phyloP scores from a whole-genome alignment of 2,797 vertebrate genomes.

The Agapornis canus region DNA sequence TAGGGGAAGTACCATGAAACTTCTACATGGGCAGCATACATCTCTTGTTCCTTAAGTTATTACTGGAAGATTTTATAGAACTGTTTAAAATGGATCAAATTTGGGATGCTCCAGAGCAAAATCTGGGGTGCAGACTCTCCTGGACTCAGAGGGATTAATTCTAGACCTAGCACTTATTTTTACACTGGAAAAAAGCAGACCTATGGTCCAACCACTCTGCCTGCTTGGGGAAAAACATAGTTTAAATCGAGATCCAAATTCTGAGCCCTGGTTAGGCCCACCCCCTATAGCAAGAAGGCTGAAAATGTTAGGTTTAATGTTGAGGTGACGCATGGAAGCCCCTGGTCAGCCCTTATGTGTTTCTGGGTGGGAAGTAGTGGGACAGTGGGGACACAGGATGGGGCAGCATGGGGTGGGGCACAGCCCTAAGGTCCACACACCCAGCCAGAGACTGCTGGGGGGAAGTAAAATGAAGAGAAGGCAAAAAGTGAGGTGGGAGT shows the following conservation, averaged over 20 bases:
- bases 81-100: background rate
- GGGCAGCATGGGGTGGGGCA: fast-evolving
- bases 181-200: background rate
- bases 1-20: background rate
- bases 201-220: background rate
- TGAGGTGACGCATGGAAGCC: fast-evolving
- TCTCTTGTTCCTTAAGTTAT: background rate
- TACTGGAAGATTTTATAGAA: background rate
- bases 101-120: background rate
- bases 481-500: background rate
- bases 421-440: fast-evolving
- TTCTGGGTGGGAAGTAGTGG: background rate
- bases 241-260: background rate
- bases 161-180: background rate
- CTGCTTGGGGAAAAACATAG: background rate
- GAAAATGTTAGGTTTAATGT: background rate
- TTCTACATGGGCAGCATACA: background rate
- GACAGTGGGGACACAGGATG: background rate
- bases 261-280: background rate
- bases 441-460: background rate
- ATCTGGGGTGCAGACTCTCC: background rate
- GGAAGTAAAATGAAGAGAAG: fast-evolving
- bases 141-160: background rate
- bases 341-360: background rate
- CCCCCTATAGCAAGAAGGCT: background rate